Percentiles rank a stretch among this genome's conserved stretches.
These are phyloP conservation scores for Bucorvus abyssinicus DNA, from an alignment of 2,797 vertebrate species.

Conservation along the genomic window DNA sequence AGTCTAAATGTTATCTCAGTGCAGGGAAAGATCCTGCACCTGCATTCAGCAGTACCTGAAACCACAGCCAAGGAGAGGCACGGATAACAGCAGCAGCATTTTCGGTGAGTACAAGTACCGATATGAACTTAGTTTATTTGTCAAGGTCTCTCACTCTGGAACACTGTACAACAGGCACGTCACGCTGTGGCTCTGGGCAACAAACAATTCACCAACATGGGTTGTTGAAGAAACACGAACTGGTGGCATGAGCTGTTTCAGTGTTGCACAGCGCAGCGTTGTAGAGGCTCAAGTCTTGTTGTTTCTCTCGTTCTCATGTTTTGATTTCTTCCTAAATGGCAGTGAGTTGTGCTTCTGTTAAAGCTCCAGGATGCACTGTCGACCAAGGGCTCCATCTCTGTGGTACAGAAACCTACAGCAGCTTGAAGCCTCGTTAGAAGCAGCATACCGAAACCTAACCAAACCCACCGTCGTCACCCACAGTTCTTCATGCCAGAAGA, in stretches of 20 bases:
- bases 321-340: neutral
- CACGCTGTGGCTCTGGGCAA: neutral
- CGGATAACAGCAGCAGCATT: neutral
- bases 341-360: rapidly evolving
- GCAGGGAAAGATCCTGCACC: neutral
- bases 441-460: neutral
- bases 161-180: neutral
- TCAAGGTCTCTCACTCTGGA: neutral
- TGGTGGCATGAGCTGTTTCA: neutral
- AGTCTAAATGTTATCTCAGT: neutral
- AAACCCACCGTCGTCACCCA: rapidly evolving
- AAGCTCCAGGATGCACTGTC: neutral
- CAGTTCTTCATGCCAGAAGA: neutral
- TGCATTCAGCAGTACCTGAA: neutral
- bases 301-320: neutral
- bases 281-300: neutral
- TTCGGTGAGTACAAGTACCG: neutral
- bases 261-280: too few relatives aligned
- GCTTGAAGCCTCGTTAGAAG: neutral
- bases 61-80: neutral
- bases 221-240: rapidly evolving
- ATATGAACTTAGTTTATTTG: neutral
- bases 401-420: neutral
- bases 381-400: neutral
- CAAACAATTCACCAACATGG: neutral